A percentile compares a stretch with the other conserved stretches of the same genome.
phyloP scores from a whole-genome alignment of 2,888 invertebrate species.

The Drosophila antonietae region DNA sequence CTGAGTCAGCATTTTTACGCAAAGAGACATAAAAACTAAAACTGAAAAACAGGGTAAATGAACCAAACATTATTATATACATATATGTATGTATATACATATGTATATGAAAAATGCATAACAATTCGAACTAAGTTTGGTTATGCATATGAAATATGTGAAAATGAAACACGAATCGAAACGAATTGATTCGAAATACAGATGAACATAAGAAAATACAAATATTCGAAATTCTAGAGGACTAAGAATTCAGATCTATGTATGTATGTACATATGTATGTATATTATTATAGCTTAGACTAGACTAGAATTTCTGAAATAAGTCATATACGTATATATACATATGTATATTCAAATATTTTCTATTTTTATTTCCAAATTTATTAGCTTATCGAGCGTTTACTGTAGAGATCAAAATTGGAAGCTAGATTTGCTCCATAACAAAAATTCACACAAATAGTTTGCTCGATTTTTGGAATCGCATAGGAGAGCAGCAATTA shows the following conservation, averaged over 20 bases:
- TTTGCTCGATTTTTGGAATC: slow-evolving; percentile 22
- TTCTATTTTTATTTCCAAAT: background rate
- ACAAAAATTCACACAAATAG: slow-evolving; percentile 11
- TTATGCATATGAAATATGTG: slow-evolving; percentile 4
- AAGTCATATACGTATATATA: background rate
- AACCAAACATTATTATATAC: background rate
- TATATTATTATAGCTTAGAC: background rate
- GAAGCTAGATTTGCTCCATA: slow-evolving; percentile 13
- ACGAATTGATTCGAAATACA: slow-evolving; percentile 4
- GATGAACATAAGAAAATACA: background rate
- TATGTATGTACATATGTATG: background rate
- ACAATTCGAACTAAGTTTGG: background rate
- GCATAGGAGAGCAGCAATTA: slow-evolving; percentile 53
- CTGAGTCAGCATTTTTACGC: slow-evolving; percentile 49
- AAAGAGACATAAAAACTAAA: slow-evolving; percentile 12
- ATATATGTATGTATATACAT: too few relatives aligned
- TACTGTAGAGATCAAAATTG: slow-evolving; percentile 3
- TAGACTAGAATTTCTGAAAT: background rate
- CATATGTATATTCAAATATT: background rate
- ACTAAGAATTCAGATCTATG: background rate
- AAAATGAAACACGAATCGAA: slow-evolving; percentile 3
- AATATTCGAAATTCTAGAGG: background rate
- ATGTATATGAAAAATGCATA: background rate
- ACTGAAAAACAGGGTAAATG: slow-evolving; percentile 5
- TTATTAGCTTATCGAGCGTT: background rate